These are phyloP conservation scores for Idaea aversata DNA, from an alignment of 2,888 invertebrate genomes.

Conservation along the genomic window DNA sequence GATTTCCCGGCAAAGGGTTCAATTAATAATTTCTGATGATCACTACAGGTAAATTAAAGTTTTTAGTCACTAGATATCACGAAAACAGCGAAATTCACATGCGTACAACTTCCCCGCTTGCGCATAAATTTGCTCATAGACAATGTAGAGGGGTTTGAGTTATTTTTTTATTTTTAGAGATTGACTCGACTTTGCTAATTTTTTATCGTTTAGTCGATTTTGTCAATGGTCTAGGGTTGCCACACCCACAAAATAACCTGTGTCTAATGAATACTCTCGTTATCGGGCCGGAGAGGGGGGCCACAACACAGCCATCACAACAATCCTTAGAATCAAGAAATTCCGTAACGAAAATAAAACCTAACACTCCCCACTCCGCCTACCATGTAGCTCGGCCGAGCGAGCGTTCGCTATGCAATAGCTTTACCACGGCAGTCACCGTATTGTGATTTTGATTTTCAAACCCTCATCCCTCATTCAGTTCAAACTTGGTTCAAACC, in stretches of 20 bases:
- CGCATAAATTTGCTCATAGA: conserved; percentile 5
- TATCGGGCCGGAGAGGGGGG: background rate
- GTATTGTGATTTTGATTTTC: no score
- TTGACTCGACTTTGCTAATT: background rate
- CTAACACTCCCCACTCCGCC: no score
- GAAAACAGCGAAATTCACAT: conserved; percentile 13
- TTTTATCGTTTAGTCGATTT: background rate
- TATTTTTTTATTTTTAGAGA: background rate
- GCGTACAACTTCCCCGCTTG: conserved; percentile 12
- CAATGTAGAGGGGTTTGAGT: background rate
- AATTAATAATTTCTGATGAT: background rate
- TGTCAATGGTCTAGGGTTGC: background rate
- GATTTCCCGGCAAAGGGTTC: conserved; percentile 3
- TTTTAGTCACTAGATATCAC: conserved; percentile 5
- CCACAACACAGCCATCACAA: no score
- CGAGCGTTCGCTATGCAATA: no score
- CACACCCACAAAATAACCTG: background rate
- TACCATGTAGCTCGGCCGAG: no score
- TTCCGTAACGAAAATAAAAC: no score
- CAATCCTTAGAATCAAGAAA: no score
- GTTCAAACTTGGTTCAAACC: no score
- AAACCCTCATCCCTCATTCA: no score
- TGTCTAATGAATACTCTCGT: background rate
- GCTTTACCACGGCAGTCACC: no score
- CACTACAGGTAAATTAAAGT: conserved; percentile 4